Evolutionary conservation across 2,888 invertebrate species (phyloP).

Genomic region (Troilus luridus): DNA sequence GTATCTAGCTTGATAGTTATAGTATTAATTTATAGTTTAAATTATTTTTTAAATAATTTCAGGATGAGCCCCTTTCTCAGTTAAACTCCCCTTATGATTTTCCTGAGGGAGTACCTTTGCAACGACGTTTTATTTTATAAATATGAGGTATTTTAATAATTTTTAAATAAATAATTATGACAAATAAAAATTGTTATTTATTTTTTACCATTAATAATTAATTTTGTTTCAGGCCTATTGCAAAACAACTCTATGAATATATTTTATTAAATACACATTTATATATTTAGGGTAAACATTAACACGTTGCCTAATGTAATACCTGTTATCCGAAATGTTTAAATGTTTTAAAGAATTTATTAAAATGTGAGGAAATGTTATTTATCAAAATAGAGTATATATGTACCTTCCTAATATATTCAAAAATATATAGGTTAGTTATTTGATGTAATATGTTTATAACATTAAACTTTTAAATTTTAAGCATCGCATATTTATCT

Average conservation of each 20-base stretch:
- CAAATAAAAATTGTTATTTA: not conserved
- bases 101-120: conserved; percentile 72
- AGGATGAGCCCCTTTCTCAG: conserved; percentile 65
- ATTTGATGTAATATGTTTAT: conserved; percentile 51
- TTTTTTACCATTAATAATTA: not conserved
- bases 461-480: conserved; percentile 55
- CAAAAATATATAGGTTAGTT: conserved; percentile 47
- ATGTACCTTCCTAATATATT: conserved; percentile 22
- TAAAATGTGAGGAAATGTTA: conserved; percentile 29
- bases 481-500: conserved; percentile 46
- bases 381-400: conserved; percentile 16
- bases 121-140: conserved; percentile 77
- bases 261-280: conserved; percentile 51
- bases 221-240: conserved; percentile 56
- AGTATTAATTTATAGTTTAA: not conserved
- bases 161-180: not conserved
- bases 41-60: conserved; percentile 67
- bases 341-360: conserved; percentile 36
- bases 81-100: conserved; percentile 56
- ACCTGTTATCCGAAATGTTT: conserved; percentile 20
- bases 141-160: conserved; percentile 62
- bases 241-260: conserved; percentile 40
- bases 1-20: not conserved
- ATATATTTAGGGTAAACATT: conserved; percentile 43
- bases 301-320: conserved; percentile 23